Conservation (phyloP, 1,140 invertebrate species). For the Armadillidium nasatum region DNA sequence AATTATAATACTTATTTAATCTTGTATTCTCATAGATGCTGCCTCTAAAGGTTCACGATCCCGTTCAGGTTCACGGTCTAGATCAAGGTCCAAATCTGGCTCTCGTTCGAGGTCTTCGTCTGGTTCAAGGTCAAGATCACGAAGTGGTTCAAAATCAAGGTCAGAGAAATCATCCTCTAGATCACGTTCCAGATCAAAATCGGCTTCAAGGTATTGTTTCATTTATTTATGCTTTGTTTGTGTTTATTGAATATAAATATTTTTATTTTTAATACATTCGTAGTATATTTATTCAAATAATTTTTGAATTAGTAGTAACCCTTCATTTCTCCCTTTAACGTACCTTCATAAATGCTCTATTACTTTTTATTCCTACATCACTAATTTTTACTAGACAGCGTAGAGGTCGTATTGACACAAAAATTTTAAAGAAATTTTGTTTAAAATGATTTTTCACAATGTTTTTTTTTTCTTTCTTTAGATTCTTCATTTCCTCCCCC, state of each 20-base stretch:
- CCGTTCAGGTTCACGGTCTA: background rate
- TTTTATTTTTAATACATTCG: background rate
- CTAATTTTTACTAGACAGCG: background rate
- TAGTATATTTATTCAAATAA: no score
- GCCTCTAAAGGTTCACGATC: slow-evolving; percentile 1
- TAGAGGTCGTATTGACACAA: background rate
- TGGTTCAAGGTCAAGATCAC: background rate
- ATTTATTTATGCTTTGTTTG: background rate
- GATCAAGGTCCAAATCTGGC: background rate
- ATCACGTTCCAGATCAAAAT: background rate
- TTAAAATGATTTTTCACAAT: no score
- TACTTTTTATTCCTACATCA: background rate
- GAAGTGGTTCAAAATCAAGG: slow-evolving; percentile 1
- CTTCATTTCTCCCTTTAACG: background rate
- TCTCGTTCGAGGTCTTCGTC: background rate
- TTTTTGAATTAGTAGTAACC: no score
- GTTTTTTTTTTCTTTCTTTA: no score
- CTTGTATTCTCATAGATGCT: background rate
- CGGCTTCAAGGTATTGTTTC: background rate
- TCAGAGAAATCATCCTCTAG: background rate
- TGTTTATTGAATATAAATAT: background rate
- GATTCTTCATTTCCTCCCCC: no score
- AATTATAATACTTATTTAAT: background rate
- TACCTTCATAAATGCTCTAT: background rate
- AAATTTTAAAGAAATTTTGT: background rate